Conservation (phyloP, 1,140 invertebrate genomes). For the Ceratina australensis region DNA sequence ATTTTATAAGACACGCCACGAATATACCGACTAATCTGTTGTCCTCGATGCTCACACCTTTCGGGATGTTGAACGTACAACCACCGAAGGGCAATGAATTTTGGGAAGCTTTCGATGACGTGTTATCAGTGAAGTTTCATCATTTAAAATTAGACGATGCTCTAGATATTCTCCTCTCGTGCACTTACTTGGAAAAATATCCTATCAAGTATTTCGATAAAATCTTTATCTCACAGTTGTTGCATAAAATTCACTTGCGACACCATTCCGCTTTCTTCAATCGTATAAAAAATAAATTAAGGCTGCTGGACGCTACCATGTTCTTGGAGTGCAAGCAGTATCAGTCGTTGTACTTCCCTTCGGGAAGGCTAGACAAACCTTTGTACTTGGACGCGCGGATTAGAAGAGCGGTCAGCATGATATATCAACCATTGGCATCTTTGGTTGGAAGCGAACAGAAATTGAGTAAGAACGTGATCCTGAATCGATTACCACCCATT, state of each 20-base stretch:
- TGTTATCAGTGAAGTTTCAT: conserved; percentile 82
- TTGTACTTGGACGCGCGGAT: conserved; percentile 79
- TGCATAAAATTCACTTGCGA: conserved; percentile 81
- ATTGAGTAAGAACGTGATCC: conserved; percentile 78
- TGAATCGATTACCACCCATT: conserved; percentile 81
- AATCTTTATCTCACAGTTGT: conserved; percentile 83
- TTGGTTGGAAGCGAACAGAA: conserved; percentile 76
- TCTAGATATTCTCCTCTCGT: conserved; percentile 83
- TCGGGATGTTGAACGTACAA: conserved; percentile 83
- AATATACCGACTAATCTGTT: conserved; percentile 80
- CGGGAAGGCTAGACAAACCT: conserved; percentile 73
- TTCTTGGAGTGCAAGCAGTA: conserved; percentile 83
- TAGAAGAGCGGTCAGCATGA: conserved; percentile 78
- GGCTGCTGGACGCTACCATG: conserved; percentile 84
- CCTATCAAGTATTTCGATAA: conserved; percentile 83
- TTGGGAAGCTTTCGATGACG: conserved; percentile 82
- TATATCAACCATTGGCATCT: conserved; percentile 75
- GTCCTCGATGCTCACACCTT: conserved; percentile 82
- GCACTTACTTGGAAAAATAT: conserved; percentile 83
- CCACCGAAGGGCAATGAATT: conserved; percentile 81
- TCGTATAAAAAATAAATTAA: conserved; percentile 79
- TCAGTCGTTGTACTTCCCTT: conserved; percentile 81
- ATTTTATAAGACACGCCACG: conserved; percentile 80
- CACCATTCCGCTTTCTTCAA: conserved; percentile 63
- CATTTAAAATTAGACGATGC: conserved; percentile 82